Evolutionary conservation across 2,113 vertebrate species (phyloP), one percentile per base, ranked within the genome.

Genomic region (Malurus alboscapulatus): DNA sequence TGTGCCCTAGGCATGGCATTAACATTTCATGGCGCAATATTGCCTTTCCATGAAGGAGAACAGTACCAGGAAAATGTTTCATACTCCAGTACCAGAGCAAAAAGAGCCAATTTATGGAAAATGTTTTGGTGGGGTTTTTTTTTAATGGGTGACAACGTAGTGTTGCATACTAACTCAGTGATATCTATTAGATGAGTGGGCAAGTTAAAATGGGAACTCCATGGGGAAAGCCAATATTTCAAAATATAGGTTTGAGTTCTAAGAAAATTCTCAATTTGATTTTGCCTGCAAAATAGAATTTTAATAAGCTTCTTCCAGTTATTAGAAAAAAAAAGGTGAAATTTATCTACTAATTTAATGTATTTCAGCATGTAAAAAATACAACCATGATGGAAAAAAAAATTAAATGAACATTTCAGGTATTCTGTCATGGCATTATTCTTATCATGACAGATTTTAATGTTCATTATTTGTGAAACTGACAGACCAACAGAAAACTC

Each of bases 1-100:
- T 0, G 0, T 50, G 32, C 22, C 12, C 45, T 47, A 24, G 10
- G 14, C 24, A 51, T 13, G 44, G 12, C 34, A 55, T 51, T 40
- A n/a, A 61, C 6, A 45, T 66, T 42, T 19, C 26, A 44, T 32
- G 4, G 16, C 71, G 26, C 0, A 2, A 22, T 42, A 11, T 71
- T 4, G 4, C 10, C 17, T 80, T 80, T 54, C 34, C 42, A 50
- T 16, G 7, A 5, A 47, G 55, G 17, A 77, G 18, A 66, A 54
- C 4, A 55, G 54, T 14, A 63, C 3, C 17, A 55, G 29, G 8
- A 42, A 81, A 63, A 4, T 26, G 26, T 59, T 89, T 71, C 14
- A 57, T 21, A 36, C 4, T 40, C 18, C 54, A 53, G 7, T 26
- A 59, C 11, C 29, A 87, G 22, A 67, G 32, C 2, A 87, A 77